Percentiles rank a stretch among this genome's conserved stretches.
These are phyloP conservation scores for Lumbricus terrestris DNA, from an alignment of 2,888 invertebrate species.

Conservation along the genomic window DNA sequence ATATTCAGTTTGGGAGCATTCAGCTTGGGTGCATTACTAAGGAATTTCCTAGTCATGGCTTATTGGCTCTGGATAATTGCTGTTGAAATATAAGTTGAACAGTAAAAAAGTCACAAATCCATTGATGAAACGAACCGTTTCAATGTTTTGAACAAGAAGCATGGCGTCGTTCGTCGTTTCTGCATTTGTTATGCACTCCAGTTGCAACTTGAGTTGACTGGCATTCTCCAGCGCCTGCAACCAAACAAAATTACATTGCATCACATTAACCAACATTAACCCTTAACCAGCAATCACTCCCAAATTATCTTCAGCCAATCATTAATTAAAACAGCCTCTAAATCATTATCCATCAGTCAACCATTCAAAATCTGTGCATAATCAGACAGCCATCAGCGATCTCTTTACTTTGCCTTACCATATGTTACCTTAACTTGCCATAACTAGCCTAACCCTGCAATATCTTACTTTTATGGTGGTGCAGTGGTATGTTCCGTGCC, in stretches of 20 bases:
- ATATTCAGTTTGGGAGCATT: not conserved
- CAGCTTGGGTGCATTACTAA: not conserved
- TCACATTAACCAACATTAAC: not conserved
- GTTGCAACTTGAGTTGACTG: conserved; percentile 10
- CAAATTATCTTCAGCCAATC: not conserved
- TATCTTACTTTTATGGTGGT: not conserved
- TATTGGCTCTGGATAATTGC: not conserved
- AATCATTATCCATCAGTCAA: not conserved
- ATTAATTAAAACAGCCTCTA: not conserved
- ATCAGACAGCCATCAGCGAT: not conserved
- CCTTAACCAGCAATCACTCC: not conserved
- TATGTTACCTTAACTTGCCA: not conserved
- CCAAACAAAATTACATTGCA: not conserved
- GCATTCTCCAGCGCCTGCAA: conserved; percentile 30
- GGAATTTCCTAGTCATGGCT: not conserved
- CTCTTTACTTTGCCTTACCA: not conserved
- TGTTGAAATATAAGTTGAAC: not conserved
- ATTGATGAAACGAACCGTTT: not conserved
- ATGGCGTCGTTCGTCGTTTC: not conserved
- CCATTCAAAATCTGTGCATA: not conserved
- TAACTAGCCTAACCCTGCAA: not conserved
- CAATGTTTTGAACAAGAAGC: not conserved
- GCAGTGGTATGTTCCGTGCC: too few relatives aligned
- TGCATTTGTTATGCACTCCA: conserved; percentile 12
- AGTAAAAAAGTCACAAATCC: too few relatives aligned